Percentiles rank a stretch among this genome's conserved stretches.
Evolutionary conservation across 1,140 invertebrate species (phyloP).

Genomic region (Ladona fulva): DNA sequence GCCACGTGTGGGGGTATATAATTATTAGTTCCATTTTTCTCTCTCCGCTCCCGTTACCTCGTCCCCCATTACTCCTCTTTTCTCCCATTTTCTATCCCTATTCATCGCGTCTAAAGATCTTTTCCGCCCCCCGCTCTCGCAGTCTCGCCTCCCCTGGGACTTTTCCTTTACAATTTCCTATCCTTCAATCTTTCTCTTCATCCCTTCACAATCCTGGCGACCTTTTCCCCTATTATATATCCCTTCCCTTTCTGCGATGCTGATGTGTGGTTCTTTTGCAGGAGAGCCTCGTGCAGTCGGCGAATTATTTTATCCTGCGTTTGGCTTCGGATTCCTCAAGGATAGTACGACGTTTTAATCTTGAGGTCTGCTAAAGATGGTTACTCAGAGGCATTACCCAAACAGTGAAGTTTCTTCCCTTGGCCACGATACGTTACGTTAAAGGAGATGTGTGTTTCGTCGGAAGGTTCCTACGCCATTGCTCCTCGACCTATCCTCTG

Average conservation of each 20-base stretch:
- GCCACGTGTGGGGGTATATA: not conserved
- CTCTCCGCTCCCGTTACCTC: not conserved
- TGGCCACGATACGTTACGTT: no score
- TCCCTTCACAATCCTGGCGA: not conserved
- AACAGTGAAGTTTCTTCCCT: no score
- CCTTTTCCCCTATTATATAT: not conserved
- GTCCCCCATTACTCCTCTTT: not conserved
- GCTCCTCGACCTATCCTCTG: no score
- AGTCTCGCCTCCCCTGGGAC: not conserved
- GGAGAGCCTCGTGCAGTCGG: no score
- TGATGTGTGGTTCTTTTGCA: no score
- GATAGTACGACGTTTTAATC: no score
- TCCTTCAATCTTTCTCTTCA: not conserved
- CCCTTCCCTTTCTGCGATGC: not conserved
- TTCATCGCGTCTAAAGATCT: not conserved
- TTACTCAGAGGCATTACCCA: no score
- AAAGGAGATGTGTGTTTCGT: no score
- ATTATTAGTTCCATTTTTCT: constrained; percentile 3
- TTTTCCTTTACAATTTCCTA: not conserved
- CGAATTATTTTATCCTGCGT: no score
- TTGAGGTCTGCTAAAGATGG: no score
- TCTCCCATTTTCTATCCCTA: not conserved
- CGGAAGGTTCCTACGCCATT: no score
- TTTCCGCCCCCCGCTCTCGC: not conserved
- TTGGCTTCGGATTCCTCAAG: no score